Conservation (phyloP, 2,113 vertebrate species). For the Condylura cristata region DNA sequence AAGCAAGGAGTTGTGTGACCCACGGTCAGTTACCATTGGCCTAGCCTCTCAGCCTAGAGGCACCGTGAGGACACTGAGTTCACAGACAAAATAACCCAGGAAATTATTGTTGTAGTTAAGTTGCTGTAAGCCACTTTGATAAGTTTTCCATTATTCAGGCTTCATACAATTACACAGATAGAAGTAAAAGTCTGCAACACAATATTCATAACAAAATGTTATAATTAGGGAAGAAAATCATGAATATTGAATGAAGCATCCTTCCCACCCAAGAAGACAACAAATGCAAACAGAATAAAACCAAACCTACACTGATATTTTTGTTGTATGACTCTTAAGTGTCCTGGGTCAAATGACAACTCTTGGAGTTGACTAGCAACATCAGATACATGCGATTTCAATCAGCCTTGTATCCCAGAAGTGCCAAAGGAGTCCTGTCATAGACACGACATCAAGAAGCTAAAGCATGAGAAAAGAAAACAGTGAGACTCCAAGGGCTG, state of each 20-base stretch:
- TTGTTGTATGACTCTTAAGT: neutral
- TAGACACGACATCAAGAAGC: neutral
- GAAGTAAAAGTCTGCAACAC: neutral
- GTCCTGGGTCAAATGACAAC: neutral
- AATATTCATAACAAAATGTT: neutral
- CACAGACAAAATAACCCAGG: neutral
- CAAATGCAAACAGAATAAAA: neutral
- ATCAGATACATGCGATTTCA: neutral
- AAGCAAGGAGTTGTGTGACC: neutral
- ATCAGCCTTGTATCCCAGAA: neutral
- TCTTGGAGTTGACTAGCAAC: neutral
- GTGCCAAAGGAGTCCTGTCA: neutral
- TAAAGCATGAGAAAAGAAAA: neutral
- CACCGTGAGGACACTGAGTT: neutral
- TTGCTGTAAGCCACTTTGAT: neutral
- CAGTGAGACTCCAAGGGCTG: neutral
- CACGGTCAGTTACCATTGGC: accelerated
- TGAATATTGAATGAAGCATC: neutral
- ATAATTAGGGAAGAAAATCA: neutral
- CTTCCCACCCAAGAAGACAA: neutral
- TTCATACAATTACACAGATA: neutral
- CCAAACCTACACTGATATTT: neutral
- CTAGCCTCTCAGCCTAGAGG: neutral
- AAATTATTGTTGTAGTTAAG: neutral
- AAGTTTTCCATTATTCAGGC: neutral